These are phyloP conservation scores for Thereva unica DNA, from an alignment of 2,888 invertebrate genomes.

Conservation along the genomic window DNA sequence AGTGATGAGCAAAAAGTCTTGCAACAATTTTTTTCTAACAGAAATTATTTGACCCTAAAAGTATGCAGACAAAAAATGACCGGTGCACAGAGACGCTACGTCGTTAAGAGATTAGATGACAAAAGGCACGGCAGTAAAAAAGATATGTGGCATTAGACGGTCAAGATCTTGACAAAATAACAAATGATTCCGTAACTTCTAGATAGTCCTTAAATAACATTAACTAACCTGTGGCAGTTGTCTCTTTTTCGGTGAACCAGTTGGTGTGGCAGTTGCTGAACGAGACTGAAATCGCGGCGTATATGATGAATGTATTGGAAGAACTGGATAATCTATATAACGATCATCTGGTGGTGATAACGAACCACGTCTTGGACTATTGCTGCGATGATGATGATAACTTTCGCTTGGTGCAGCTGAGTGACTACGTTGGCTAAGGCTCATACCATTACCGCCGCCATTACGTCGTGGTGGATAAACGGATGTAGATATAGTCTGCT, in stretches of 20 bases:
- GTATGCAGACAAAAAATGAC: no score
- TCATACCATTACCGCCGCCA: constrained; percentile 58
- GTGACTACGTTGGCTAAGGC: constrained; percentile 73
- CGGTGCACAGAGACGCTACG: no score
- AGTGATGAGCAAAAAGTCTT: no score
- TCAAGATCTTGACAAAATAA: no score
- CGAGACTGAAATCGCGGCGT: constrained; percentile 76
- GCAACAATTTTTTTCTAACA: no score
- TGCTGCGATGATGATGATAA: constrained; percentile 63
- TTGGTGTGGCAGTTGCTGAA: constrained; percentile 90
- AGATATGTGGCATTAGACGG: no score
- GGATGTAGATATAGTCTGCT: constrained; percentile 42
- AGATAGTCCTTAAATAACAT: not conserved
- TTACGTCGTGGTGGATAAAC: constrained; percentile 59
- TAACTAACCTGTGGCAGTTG: constrained; percentile 92
- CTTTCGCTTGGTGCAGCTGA: constrained; percentile 75
- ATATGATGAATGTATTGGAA: constrained; percentile 56
- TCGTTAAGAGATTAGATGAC: no score
- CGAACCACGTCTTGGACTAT: constrained; percentile 72
- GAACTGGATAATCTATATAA: constrained; percentile 57
- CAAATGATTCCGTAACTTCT: no score
- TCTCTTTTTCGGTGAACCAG: constrained; percentile 93
- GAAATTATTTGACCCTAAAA: no score
- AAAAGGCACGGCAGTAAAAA: no score
- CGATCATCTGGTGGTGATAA: constrained; percentile 59